Evolutionary conservation across 2,113 vertebrate species (phyloP).

Genomic region (Archilochus colubris): DNA sequence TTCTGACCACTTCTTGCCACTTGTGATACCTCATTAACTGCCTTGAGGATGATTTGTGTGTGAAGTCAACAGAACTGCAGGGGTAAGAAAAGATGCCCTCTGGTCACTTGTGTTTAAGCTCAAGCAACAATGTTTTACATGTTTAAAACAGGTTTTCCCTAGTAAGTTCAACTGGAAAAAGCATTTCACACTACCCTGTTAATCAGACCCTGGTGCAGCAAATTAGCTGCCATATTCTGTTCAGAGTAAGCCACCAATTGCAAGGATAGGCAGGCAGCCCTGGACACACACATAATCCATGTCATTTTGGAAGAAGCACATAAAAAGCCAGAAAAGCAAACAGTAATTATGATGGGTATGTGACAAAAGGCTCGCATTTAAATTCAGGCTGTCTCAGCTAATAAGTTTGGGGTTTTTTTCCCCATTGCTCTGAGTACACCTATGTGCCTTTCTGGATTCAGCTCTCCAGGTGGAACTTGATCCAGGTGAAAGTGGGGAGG

Average conservation of each 20-base stretch:
- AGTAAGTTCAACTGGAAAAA: background rate
- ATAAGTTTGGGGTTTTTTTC: background rate
- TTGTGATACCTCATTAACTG: background rate
- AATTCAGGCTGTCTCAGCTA: background rate
- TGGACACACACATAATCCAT: rapidly evolving
- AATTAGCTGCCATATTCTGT: rapidly evolving
- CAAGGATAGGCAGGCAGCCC: background rate
- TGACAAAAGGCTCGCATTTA: background rate
- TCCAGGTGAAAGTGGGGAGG: background rate
- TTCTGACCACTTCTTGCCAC: background rate
- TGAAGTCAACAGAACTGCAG: background rate
- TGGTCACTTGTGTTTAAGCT: background rate
- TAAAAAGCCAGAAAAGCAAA: background rate
- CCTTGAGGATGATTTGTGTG: background rate
- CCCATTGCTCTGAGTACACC: background rate
- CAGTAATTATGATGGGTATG: background rate
- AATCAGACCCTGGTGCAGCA: background rate
- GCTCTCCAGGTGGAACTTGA: background rate
- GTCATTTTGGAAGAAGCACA: background rate
- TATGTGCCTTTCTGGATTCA: background rate
- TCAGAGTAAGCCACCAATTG: background rate
- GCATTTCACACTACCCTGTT: background rate
- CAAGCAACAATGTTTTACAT: background rate
- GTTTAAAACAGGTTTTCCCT: background rate
- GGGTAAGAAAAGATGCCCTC: background rate